These are phyloP conservation scores for Polydrusus pterygomalis DNA, from an alignment of 2,888 invertebrate genomes.

Conservation along the genomic window DNA sequence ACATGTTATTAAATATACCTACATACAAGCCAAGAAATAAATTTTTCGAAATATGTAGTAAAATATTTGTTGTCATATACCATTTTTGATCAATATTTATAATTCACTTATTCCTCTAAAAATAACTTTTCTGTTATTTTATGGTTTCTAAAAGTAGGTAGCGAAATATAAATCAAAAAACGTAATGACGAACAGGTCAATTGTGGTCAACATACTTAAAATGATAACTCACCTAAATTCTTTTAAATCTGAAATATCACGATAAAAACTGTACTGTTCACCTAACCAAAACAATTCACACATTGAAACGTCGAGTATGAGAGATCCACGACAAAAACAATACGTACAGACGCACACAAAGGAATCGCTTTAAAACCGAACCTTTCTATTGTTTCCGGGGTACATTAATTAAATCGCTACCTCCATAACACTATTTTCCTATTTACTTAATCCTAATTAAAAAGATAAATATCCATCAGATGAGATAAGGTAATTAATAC, in stretches of 20 bases:
- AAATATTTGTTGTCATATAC: too few relatives aligned
- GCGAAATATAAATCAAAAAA: too few relatives aligned
- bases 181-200: too few relatives aligned
- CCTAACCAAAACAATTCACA: neutral
- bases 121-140: too few relatives aligned
- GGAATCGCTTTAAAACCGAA: neutral
- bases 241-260: neutral
- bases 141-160: too few relatives aligned
- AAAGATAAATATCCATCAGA: conserved; percentile 6
- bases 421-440: too few relatives aligned
- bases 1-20: too few relatives aligned
- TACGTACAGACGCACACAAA: neutral
- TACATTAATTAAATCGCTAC: neutral
- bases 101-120: too few relatives aligned
- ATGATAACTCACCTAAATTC: neutral
- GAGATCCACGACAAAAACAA: neutral
- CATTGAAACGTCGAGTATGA: neutral
- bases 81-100: too few relatives aligned
- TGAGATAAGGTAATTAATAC: conserved; percentile 3
- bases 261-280: neutral
- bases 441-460: neutral
- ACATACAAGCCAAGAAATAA: too few relatives aligned
- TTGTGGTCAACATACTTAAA: too few relatives aligned
- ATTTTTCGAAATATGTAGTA: too few relatives aligned
- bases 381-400: conserved; percentile 3